Percentiles rank a stretch among this genome's conserved stretches.
phyloP scores from a whole-genome alignment of 2,797 vertebrate genomes.

The Phataginus tricuspis region DNA sequence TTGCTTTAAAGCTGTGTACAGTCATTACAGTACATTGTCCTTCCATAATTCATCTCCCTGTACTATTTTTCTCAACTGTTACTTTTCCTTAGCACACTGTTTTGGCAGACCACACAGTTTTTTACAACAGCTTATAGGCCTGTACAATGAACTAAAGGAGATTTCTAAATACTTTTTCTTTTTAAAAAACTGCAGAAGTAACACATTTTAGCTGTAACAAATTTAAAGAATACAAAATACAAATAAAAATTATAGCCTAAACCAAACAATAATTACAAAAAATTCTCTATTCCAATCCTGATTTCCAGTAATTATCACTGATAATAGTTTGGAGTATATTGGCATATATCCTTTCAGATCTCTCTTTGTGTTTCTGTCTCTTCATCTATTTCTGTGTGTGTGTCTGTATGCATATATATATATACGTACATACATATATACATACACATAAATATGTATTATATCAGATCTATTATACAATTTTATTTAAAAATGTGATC shows the following conservation, averaged over 20 bases:
- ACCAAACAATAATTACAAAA: not conserved
- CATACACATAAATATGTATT: not conserved
- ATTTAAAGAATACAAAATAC: not conserved
- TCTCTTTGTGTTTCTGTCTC: not conserved
- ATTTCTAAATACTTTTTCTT: not conserved
- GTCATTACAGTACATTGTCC: not conserved
- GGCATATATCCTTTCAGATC: not conserved
- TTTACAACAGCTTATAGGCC: not conserved
- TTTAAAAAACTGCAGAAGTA: not conserved
- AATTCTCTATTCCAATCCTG: not conserved
- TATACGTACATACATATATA: not conserved
- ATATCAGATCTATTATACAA: too few species aligned
- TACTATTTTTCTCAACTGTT: not conserved
- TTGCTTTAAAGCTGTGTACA: not conserved
- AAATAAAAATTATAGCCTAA: slow-evolving; percentile 35
- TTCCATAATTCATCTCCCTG: not conserved
- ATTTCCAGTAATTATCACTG: not conserved
- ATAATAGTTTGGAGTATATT: not conserved
- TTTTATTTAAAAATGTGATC: not conserved
- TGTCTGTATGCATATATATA: not conserved
- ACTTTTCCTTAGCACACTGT: not conserved
- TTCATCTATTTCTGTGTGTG: not conserved
- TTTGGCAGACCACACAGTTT: not conserved
- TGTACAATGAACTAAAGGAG: not conserved
- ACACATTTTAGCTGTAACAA: not conserved